Evolutionary conservation across 1,140 invertebrate species (phyloP), one percentile per base, ranked within the genome.

Genomic region (Neodiprion fabricii): DNA sequence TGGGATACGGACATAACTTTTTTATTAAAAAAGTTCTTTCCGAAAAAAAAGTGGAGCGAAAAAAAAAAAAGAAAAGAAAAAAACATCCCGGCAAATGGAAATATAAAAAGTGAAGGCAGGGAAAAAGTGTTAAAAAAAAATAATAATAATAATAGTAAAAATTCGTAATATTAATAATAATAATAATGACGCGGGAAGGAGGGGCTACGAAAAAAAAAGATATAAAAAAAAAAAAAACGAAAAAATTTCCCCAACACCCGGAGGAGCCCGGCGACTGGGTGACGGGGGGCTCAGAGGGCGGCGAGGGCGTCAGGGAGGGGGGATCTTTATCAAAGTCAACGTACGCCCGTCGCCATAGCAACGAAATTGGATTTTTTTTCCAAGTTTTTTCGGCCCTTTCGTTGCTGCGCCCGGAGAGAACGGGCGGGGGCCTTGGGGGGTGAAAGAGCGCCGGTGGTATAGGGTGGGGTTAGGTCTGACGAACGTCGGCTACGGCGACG

Each of bases 281-380:
- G 67, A 3, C 67, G 67, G 67, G 17, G 17, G 21, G 67, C 11
- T 68, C 66, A 47, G 73, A 47, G 17, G 40, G 75, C 21, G 75
- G 80, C 71, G 80, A 79, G 76, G 79, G 80, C 75, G 72, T 78
- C 80, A 80, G 78, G 12, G 17, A 23, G 21, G 80, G 79, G 80
- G 83, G 83, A 85, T 86, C 85, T 86, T 85, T 85, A 86, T 86
- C 85, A 87, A 88, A 87, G 85, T 86, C 86, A 85, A 87, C 85
- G 86, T 85, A 85, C 83, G 85, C 84, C 82, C 83, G 85, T 88
- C 85, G 80, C 81, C 85, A 87, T 88, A 81, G 86, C 85, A 87
- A 87, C 86, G 82, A 88, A 88, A 88, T 88, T 88, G 86, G 85
- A 86, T 87, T 87, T 88, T 87, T 85, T 87, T 85, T 83, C 83